A percentile compares a stretch with the other conserved stretches of the same genome.
Conservation (phyloP, 2,113 vertebrate genomes). For the Archocentrus centrarchus region DNA sequence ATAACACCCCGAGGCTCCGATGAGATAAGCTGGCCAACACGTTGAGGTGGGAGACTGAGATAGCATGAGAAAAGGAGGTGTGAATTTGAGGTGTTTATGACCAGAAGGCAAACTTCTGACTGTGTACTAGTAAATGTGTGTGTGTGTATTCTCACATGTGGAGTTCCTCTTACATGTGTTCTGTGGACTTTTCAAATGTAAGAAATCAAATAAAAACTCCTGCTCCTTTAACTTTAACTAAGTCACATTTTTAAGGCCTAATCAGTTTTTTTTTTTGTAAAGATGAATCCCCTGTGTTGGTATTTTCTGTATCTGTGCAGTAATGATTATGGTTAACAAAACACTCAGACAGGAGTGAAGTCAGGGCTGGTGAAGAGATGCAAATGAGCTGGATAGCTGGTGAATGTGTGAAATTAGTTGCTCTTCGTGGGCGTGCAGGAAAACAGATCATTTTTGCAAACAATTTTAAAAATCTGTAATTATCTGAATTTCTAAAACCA, state of each 20-base stretch:
- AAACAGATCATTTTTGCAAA: accelerated
- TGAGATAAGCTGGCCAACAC: slow-evolving; percentile 60
- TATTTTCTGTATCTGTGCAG: background rate
- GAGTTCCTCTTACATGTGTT: background rate
- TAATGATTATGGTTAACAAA: background rate
- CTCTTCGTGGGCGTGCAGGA: background rate
- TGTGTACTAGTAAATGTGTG: background rate
- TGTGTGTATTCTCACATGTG: background rate
- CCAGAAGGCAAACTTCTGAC: slow-evolving; percentile 39
- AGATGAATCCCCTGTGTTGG: background rate
- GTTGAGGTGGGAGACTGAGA: slow-evolving; percentile 61
- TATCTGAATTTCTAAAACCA: background rate
- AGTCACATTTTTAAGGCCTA: background rate
- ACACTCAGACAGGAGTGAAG: background rate
- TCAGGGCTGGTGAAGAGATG: background rate
- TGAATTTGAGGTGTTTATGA: slow-evolving; percentile 60
- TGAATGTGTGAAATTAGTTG: background rate
- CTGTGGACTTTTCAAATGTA: background rate
- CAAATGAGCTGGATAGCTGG: background rate
- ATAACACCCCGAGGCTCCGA: slow-evolving; percentile 56
- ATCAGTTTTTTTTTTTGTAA: background rate
- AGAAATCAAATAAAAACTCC: background rate
- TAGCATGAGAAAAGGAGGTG: slow-evolving; percentile 53
- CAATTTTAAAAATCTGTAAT: background rate
- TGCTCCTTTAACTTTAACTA: background rate